phyloP scores from a whole-genome alignment of 1,140 invertebrate genomes.

The Trichogramma pretiosum region DNA sequence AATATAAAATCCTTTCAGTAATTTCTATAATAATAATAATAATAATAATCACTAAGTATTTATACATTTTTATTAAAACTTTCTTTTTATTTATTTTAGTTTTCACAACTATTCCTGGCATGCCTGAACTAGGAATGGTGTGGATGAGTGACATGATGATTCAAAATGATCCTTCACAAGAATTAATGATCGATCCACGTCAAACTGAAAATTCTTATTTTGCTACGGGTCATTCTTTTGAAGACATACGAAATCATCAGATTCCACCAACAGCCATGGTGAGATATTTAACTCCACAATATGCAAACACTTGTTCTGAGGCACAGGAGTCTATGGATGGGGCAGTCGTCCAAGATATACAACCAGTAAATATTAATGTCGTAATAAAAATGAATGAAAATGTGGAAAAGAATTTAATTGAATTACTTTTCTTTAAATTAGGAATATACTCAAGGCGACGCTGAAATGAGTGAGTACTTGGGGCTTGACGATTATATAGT shows the following conservation, averaged over 20 bases:
- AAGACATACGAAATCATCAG: conserved; percentile 49
- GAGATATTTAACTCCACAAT: conserved; percentile 39
- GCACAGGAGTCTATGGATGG: conserved; percentile 42
- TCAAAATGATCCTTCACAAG: conserved; percentile 47
- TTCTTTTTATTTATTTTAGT: too few species aligned
- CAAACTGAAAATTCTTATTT: conserved; percentile 49
- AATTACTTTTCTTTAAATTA: neutral
- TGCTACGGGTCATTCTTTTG: conserved; percentile 49
- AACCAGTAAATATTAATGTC: conserved; percentile 30
- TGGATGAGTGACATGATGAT: conserved; percentile 62
- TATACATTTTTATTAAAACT: conserved; percentile 33
- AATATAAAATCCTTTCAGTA: too few species aligned
- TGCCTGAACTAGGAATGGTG: conserved; percentile 59
- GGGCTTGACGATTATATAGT: conserved; percentile 6
- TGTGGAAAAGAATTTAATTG: neutral
- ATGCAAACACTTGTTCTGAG: conserved; percentile 37
- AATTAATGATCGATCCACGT: conserved; percentile 50
- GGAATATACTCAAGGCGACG: too few species aligned
- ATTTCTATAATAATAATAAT: too few species aligned
- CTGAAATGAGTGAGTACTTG: too few species aligned
- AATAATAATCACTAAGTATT: neutral
- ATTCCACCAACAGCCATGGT: conserved; percentile 47
- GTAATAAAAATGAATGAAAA: neutral
- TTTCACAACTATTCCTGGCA: conserved; percentile 47
- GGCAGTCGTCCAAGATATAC: conserved; percentile 36